Percentiles rank a stretch among this genome's conserved stretches.
phyloP scores from a whole-genome alignment of 2,888 invertebrate species.

The Mactromeris polynyma region DNA sequence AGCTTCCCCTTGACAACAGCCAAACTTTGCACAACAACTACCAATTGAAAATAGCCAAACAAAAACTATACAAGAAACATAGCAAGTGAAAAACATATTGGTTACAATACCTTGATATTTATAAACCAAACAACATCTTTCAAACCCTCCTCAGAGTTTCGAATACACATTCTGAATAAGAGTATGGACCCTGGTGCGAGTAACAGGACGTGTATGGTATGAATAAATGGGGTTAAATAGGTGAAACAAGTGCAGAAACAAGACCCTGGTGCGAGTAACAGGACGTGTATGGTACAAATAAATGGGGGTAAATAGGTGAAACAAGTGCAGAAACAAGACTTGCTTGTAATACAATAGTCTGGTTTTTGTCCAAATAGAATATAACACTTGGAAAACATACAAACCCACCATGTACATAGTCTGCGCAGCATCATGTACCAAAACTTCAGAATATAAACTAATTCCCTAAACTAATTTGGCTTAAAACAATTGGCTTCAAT shows the following conservation, averaged over 20 bases:
- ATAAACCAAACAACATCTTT: too few species aligned
- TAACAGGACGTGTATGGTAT: too few species aligned
- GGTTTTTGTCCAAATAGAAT: background rate
- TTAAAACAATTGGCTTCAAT: background rate
- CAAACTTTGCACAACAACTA: too few species aligned
- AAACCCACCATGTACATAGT: background rate
- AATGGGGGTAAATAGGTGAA: background rate
- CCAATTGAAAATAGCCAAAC: too few species aligned
- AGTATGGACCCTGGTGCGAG: too few species aligned
- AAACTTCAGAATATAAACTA: background rate
- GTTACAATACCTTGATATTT: too few species aligned
- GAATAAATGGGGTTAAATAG: background rate
- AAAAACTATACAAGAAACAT: too few species aligned
- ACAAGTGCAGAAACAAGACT: background rate
- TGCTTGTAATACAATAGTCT: background rate
- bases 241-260: background rate
- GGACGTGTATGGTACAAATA: background rate
- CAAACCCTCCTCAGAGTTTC: too few species aligned
- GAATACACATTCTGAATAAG: too few species aligned
- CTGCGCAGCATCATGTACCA: background rate
- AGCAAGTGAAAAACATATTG: too few species aligned
- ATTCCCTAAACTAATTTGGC: background rate
- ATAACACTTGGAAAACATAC: background rate
- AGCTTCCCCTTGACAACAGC: too few species aligned
- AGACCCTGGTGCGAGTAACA: background rate